A percentile compares a stretch with the other conserved stretches of the same genome.
These are phyloP conservation scores for Phrixothrix hirtus DNA, from an alignment of 2,888 invertebrate species.

Conservation along the genomic window DNA sequence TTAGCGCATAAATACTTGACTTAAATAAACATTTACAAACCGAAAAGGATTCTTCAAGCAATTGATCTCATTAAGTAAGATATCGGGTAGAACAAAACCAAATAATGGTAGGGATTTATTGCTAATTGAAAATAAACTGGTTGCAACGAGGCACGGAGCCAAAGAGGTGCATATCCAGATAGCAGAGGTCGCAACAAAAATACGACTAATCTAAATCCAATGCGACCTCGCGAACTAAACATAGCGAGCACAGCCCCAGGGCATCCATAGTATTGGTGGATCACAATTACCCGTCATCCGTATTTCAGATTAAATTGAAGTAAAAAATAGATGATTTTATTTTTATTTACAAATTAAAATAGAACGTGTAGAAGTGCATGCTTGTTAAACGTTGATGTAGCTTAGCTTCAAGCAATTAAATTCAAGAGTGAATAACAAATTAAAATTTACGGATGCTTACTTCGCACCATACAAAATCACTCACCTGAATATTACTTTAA, in stretches of 20 bases:
- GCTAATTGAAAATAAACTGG: slow-evolving; percentile 41
- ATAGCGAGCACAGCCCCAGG: slow-evolving; percentile 29
- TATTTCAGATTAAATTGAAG: not conserved
- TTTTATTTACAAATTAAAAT: not conserved
- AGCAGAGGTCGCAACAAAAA: slow-evolving; percentile 43
- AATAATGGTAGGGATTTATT: slow-evolving; percentile 27
- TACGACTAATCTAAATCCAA: slow-evolving; percentile 46
- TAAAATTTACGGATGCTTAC: slow-evolving; percentile 38
- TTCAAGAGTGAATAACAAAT: slow-evolving; percentile 37
- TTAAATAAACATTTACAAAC: too few species aligned
- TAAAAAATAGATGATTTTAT: not conserved
- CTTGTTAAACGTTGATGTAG: slow-evolving; percentile 6
- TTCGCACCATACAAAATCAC: slow-evolving; percentile 39
- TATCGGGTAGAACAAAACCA: not conserved
- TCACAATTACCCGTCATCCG: slow-evolving; percentile 1
- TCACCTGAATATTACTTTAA: slow-evolving; percentile 37
- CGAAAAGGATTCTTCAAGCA: too few species aligned
- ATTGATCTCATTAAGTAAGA: too few species aligned
- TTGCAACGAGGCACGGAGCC: slow-evolving; percentile 38
- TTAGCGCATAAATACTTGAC: too few species aligned
- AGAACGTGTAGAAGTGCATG: slow-evolving; percentile 1
- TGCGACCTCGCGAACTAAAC: slow-evolving; percentile 43
- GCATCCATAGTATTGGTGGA: slow-evolving; percentile 1
- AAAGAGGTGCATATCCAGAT: slow-evolving; percentile 40
- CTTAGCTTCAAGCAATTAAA: slow-evolving; percentile 29